Percentiles rank a stretch among this genome's conserved stretches.
phyloP scores from a whole-genome alignment of 2,888 invertebrate species.

The Nomada fabriciana region DNA sequence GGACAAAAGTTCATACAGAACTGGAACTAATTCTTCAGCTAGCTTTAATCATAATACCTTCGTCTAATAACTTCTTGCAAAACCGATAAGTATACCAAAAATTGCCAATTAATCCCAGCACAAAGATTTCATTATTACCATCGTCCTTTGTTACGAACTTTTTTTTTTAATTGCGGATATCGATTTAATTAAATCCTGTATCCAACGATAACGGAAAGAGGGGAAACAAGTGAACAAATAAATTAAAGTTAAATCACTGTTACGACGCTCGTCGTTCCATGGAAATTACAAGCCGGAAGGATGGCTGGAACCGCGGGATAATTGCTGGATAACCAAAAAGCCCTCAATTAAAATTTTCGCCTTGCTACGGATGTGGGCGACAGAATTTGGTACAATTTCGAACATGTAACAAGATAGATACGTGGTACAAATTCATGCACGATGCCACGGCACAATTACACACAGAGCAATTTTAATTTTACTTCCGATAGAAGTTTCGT shows the following conservation, averaged over 20 bases:
- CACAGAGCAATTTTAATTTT: slow-evolving; percentile 19
- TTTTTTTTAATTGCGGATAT: slow-evolving; percentile 18
- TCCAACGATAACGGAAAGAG: not conserved
- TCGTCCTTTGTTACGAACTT: not conserved
- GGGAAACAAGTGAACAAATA: slow-evolving; percentile 1
- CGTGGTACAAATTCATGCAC: slow-evolving; percentile 7
- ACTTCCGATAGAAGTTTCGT: slow-evolving; percentile 10
- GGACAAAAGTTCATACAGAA: not conserved
- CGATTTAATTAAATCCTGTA: slow-evolving; percentile 27
- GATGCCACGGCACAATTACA: not conserved
- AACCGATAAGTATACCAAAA: not conserved
- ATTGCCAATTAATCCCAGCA: not conserved
- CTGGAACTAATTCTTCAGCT: no score
- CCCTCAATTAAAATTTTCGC: slow-evolving; percentile 55
- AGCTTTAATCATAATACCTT: no score
- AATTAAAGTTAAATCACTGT: slow-evolving; percentile 29
- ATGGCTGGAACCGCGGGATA: slow-evolving; percentile 30
- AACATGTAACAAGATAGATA: slow-evolving; percentile 8
- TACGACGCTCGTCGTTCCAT: not conserved
- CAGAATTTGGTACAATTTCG: slow-evolving; percentile 18
- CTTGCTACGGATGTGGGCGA: not conserved
- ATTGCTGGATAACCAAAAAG: slow-evolving; percentile 43
- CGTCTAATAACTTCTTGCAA: no score
- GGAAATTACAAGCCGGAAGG: slow-evolving; percentile 30
- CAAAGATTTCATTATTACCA: not conserved